Evolutionary conservation across 2,888 invertebrate species (phyloP).

Genomic region (Sinelater perroti): DNA sequence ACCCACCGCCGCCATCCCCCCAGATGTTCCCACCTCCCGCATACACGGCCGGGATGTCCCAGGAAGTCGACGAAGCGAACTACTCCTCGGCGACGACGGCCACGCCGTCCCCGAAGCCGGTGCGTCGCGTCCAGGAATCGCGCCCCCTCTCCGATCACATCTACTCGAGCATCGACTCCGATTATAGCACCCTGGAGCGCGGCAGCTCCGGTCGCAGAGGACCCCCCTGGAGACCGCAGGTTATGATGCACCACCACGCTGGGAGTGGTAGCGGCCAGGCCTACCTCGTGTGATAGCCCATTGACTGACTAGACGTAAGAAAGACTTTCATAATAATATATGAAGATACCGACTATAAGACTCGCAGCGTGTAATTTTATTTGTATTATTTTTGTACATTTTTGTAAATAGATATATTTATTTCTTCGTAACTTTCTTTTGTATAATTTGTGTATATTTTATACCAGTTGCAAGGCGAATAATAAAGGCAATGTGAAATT

Average conservation of each 20-base stretch:
- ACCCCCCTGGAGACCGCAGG: conserved; percentile 67
- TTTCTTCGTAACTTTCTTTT: conserved; percentile 58
- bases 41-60: conserved; percentile 57
- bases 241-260: conserved; percentile 57
- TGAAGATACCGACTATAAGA: conserved; percentile 39
- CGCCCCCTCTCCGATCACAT: conserved; percentile 88
- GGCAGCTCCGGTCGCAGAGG: conserved; percentile 63
- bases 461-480: conserved; percentile 59
- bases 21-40: conserved; percentile 64
- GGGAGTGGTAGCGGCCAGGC: conserved; percentile 69
- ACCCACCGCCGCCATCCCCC: conserved; percentile 58
- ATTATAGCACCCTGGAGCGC: conserved; percentile 84
- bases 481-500: conserved; percentile 61
- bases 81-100: conserved; percentile 73
- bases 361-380: conserved; percentile 42
- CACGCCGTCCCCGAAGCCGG: conserved; percentile 69
- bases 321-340: conserved; percentile 40
- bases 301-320: conserved; percentile 60
- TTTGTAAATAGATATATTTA: conserved; percentile 62
- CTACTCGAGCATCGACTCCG: conserved; percentile 89
- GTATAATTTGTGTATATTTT: conserved; percentile 63
- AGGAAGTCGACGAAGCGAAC: conserved; percentile 68
- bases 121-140: conserved; percentile 62
- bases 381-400: conserved; percentile 63
- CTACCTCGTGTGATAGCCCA: conserved; percentile 73